Evolutionary conservation across 2,113 vertebrate genomes (phyloP).

Genomic region (Coreoperca whiteheadi): DNA sequence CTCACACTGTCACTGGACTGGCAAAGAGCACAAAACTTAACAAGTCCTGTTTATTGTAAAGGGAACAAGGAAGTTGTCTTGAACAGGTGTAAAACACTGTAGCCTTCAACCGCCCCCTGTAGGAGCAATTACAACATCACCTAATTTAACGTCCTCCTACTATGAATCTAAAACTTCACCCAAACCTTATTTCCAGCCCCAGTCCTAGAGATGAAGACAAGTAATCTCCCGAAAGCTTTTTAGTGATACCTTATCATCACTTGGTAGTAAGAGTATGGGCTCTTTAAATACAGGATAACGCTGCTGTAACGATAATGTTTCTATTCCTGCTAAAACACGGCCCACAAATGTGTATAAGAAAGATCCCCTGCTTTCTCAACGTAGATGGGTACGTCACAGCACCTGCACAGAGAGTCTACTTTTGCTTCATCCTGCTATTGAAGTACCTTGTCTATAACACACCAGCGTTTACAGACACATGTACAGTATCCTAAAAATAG

Average conservation of each 20-base stretch:
- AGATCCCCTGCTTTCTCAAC: background rate
- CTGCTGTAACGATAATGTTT: background rate
- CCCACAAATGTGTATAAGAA: background rate
- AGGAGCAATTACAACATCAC: constrained; percentile 53
- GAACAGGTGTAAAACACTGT: constrained; percentile 4
- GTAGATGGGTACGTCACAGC: background rate
- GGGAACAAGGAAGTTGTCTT: constrained; percentile 59
- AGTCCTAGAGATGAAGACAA: background rate
- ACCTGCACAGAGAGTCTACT: background rate
- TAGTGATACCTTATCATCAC: background rate
- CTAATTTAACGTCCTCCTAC: background rate
- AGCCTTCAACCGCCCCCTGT: constrained; percentile 68
- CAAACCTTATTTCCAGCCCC: background rate
- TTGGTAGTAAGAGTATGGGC: background rate
- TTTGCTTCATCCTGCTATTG: background rate
- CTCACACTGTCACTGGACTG: background rate
- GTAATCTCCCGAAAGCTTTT: background rate
- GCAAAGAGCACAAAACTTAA: background rate
- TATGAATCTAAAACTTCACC: background rate
- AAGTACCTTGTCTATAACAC: constrained; percentile 17
- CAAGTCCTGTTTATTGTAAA: background rate
- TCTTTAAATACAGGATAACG: background rate
- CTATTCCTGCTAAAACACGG: background rate
- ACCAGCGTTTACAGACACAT: constrained; percentile 11
- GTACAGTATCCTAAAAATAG: constrained; percentile 40